Evolutionary conservation across 1,140 invertebrate genomes (phyloP).

Genomic region (Aphaenogaster ashmeadi): DNA sequence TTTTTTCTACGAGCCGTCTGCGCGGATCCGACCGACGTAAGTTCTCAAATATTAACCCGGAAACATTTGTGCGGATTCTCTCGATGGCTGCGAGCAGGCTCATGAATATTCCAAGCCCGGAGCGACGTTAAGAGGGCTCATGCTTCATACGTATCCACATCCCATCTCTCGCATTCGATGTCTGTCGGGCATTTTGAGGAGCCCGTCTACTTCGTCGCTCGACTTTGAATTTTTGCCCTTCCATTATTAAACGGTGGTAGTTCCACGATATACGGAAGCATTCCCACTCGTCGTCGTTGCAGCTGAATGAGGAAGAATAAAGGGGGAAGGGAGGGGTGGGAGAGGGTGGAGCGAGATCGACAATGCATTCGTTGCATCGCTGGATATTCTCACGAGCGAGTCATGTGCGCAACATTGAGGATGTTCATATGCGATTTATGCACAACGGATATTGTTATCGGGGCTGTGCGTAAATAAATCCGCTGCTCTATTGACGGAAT

Average conservation of each 20-base stretch:
- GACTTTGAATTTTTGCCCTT: conserved; percentile 36
- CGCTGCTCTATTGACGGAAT: conserved; percentile 1
- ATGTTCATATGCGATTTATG: conserved; percentile 44
- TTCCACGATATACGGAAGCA: conserved; percentile 18
- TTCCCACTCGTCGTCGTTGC: not conserved
- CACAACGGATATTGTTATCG: conserved; percentile 55
- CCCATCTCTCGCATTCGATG: conserved; percentile 70
- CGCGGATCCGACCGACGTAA: conserved; percentile 11
- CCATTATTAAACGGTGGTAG: conserved; percentile 35
- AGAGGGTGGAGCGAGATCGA: conserved; percentile 4
- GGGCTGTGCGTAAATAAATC: conserved; percentile 51
- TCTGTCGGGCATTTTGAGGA: conserved; percentile 66
- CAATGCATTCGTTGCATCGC: conserved; percentile 4
- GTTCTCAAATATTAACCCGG: conserved; percentile 75
- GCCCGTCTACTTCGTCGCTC: conserved; percentile 15
- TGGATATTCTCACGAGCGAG: not conserved
- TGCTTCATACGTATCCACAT: conserved; percentile 61
- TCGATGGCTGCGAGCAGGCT: conserved; percentile 67
- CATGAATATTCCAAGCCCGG: conserved; percentile 72
- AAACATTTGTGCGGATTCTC: conserved; percentile 75
- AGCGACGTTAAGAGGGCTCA: conserved; percentile 67
- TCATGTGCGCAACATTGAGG: conserved; percentile 38
- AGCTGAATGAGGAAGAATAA: not conserved
- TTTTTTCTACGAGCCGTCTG: conserved; percentile 7
- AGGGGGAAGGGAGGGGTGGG: not conserved